phyloP scores from a whole-genome alignment of 2,797 vertebrate species.

The Enteromius radiatus region DNA sequence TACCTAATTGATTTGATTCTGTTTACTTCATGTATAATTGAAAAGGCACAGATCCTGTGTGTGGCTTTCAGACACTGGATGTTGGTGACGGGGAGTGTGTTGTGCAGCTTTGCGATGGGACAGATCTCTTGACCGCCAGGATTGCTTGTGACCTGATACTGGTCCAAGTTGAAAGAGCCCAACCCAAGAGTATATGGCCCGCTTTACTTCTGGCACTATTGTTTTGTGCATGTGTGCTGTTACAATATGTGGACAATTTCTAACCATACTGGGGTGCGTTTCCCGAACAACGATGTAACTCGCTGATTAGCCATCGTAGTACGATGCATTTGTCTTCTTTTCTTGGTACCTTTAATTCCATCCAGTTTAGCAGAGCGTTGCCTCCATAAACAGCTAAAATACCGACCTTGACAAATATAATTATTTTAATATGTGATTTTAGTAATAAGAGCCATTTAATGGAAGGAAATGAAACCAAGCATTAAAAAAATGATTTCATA shows the following conservation, averaged over 20 bases:
- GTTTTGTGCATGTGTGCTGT: too few species aligned
- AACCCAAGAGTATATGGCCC: not conserved
- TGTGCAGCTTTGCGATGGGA: conserved; percentile 16
- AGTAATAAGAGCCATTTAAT: not conserved
- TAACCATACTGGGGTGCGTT: not conserved
- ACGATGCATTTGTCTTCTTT: too few species aligned
- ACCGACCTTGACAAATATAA: not conserved
- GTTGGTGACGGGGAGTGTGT: conserved; percentile 17
- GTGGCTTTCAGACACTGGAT: conserved; percentile 48
- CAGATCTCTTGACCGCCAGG: not conserved
- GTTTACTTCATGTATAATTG: conserved; percentile 74
- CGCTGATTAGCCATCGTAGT: too few species aligned
- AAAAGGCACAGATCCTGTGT: conserved; percentile 57
- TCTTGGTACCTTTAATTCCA: not conserved
- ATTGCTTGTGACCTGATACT: not conserved
- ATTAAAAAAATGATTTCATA: not conserved
- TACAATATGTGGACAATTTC: not conserved
- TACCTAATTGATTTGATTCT: conserved; percentile 76
- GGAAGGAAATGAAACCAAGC: not conserved
- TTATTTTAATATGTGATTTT: not conserved
- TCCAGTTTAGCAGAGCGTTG: not conserved
- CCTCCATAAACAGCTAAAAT: not conserved
- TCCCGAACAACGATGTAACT: too few species aligned
- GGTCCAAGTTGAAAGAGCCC: not conserved
- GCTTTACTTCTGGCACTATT: not conserved